Percentiles rank a stretch among this genome's conserved stretches.
phyloP scores from a whole-genome alignment of 2,888 invertebrate species.

The Rotaria magnacalcarata region DNA sequence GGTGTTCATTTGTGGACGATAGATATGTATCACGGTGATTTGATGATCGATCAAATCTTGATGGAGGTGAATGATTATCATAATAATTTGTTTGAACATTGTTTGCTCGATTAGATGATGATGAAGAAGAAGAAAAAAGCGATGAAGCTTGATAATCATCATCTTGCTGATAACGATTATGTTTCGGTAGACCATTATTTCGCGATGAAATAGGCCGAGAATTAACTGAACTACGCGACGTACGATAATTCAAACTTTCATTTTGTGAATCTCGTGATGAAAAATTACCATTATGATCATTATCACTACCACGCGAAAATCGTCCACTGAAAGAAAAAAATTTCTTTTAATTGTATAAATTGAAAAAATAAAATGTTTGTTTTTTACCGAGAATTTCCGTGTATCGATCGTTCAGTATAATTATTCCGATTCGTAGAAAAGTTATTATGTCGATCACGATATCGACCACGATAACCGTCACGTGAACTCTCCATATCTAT shows the following conservation, averaged over 20 bases:
- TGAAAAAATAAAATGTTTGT: background rate
- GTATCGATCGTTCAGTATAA: background rate
- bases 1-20: background rate
- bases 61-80: background rate
- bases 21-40: background rate
- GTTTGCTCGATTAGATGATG: background rate
- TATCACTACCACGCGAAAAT: background rate
- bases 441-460: conserved; percentile 4
- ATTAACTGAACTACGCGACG: background rate
- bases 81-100: background rate
- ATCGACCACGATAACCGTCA: conserved; percentile 21
- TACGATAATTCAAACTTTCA: background rate
- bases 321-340: background rate
- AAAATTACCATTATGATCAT: background rate
- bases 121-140: background rate
- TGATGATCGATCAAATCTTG: background rate
- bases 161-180: background rate
- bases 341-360: background rate
- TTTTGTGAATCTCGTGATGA: background rate
- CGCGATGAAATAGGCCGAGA: conserved; percentile 1
- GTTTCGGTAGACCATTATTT: background rate
- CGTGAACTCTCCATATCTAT: background rate
- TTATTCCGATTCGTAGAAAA: background rate
- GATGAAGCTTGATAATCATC: background rate
- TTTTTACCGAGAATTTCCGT: background rate